Evolutionary conservation across 2,888 invertebrate genomes (phyloP).

Genomic region (Lepidonotus clava): DNA sequence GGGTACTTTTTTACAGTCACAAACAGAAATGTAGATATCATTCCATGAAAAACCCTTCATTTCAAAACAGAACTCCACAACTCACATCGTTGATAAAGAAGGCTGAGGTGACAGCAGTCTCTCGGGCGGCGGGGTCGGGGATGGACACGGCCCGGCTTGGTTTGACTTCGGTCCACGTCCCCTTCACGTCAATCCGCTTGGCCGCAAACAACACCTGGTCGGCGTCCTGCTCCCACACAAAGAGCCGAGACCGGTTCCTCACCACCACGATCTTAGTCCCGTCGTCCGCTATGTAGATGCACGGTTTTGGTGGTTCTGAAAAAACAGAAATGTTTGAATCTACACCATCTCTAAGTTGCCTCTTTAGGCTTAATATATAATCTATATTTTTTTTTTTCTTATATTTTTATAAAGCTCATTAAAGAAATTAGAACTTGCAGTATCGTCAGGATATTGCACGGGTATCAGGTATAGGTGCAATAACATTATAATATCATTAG

Average conservation of each 20-base stretch:
- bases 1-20: no score
- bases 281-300: constrained; percentile 71
- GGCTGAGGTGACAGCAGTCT: constrained; percentile 68
- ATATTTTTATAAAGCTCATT: no score
- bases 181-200: constrained; percentile 68
- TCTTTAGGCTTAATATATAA: neutral
- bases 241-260: constrained; percentile 66
- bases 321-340: no score
- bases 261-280: constrained; percentile 71
- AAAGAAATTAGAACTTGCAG: no score
- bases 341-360: no score
- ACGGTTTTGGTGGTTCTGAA: constrained; percentile 2
- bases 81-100: constrained; percentile 69
- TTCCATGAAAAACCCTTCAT: no score
- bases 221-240: constrained; percentile 73
- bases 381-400: neutral
- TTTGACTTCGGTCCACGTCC: constrained; percentile 71
- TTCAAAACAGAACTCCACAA: no score
- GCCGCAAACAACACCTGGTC: constrained; percentile 66
- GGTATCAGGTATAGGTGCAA: no score
- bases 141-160: constrained; percentile 69
- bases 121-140: constrained; percentile 67
- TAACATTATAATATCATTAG: no score
- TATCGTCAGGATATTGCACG: no score
- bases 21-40: no score